phyloP scores from a whole-genome alignment of 2,113 vertebrate species.

The Cinclus cinclus region DNA sequence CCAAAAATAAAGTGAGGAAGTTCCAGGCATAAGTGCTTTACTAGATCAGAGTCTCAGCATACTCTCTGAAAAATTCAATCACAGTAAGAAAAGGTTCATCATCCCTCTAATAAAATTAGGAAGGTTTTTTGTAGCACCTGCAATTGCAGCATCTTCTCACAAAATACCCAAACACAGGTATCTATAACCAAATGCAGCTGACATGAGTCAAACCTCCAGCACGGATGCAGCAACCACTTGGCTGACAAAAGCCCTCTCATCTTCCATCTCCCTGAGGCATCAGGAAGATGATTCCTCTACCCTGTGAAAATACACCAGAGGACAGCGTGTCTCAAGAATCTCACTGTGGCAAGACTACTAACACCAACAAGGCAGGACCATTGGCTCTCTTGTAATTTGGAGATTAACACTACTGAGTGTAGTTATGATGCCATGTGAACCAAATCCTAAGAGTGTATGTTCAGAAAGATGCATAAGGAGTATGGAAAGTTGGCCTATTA shows the following conservation, averaged over 20 bases:
- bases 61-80: constrained; percentile 4
- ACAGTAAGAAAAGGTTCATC: neutral
- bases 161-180: neutral
- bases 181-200: neutral
- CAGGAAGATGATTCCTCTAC: neutral
- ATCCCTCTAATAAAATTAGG: neutral
- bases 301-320: neutral
- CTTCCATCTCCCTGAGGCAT: neutral
- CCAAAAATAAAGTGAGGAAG: neutral
- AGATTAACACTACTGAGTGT: neutral
- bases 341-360: neutral
- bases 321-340: neutral
- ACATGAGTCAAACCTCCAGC: neutral
- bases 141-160: neutral
- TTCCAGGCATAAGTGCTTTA: neutral
- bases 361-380: neutral
- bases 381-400: neutral
- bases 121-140: neutral
- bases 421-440: neutral
- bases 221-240: fast-evolving
- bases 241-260: neutral
- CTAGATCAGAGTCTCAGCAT: neutral
- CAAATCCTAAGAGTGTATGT: neutral
- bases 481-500: neutral
- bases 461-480: neutral